Percentiles rank a stretch among this genome's conserved stretches.
Evolutionary conservation across 1,140 invertebrate genomes (phyloP).

Genomic region (Drosophila teissieri): DNA sequence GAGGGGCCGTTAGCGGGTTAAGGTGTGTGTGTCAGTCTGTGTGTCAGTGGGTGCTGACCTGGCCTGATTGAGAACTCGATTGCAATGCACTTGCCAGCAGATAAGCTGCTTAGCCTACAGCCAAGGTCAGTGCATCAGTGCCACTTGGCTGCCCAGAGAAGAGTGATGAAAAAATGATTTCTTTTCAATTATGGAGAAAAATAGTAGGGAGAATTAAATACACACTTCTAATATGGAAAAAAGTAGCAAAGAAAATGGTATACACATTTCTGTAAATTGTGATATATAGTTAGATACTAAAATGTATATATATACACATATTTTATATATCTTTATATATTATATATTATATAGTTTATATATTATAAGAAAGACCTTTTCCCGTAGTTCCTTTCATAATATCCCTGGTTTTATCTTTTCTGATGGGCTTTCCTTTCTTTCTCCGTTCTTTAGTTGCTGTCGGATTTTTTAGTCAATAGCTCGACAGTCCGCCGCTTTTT

Average conservation of each 20-base stretch:
- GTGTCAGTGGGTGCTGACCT: conserved; percentile 14
- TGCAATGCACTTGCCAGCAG: conserved; percentile 53
- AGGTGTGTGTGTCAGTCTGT: neutral
- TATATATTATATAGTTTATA: too few relatives aligned
- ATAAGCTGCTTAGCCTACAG: conserved; percentile 45
- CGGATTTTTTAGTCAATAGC: conserved; percentile 72
- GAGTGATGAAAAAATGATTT: neutral
- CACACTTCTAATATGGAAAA: too few relatives aligned
- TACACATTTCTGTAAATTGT: too few relatives aligned
- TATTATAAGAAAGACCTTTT: neutral
- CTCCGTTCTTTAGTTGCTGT: conserved; percentile 20
- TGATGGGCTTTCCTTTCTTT: neutral
- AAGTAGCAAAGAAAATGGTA: too few relatives aligned
- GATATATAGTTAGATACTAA: too few relatives aligned
- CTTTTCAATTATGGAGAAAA: neutral
- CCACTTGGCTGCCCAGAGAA: neutral
- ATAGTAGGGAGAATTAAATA: too few relatives aligned
- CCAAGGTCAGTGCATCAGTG: conserved; percentile 10
- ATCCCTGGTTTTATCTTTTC: conserved; percentile 1
- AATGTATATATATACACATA: too few relatives aligned
- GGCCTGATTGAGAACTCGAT: conserved; percentile 41
- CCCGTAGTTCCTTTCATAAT: neutral
- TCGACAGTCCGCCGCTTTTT: conserved; percentile 9
- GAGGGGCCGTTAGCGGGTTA: neutral
- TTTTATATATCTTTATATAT: too few relatives aligned